phyloP scores from a whole-genome alignment of 2,888 invertebrate genomes.

The Rhagophthalmus giganteus region DNA sequence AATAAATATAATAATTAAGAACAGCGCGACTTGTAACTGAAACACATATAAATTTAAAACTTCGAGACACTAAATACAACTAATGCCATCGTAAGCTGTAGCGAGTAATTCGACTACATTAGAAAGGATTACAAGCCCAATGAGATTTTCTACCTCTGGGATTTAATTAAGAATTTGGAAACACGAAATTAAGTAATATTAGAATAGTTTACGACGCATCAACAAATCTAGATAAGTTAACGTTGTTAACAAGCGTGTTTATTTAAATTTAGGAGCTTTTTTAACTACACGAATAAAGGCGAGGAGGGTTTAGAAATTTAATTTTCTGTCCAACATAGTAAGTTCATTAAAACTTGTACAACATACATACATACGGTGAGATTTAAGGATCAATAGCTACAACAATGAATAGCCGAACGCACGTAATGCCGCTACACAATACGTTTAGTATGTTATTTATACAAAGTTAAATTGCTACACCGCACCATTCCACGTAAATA shows the following conservation, averaged over 20 bases:
- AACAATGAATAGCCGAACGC: conserved; percentile 14
- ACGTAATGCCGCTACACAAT: conserved; percentile 11
- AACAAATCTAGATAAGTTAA: conserved; percentile 2
- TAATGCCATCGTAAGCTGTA: conserved; percentile 17
- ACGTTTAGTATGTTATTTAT: conserved; percentile 11
- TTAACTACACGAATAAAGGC: conserved; percentile 4
- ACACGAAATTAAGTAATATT: conserved; percentile 11
- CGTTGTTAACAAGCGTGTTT: not conserved
- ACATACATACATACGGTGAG: too few species aligned
- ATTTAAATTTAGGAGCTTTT: conserved; percentile 3
- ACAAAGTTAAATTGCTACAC: conserved; percentile 13
- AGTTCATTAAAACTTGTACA: conserved; percentile 11
- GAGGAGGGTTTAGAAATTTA: conserved; percentile 8
- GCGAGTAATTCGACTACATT: conserved; percentile 13
- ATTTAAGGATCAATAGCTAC: conserved; percentile 9
- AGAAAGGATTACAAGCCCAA: conserved; percentile 11
- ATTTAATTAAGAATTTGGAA: conserved; percentile 16
- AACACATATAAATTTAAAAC: conserved; percentile 16
- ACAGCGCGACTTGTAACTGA: conserved; percentile 2
- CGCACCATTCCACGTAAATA: too few species aligned
- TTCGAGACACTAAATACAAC: conserved; percentile 15
- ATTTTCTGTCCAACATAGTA: conserved; percentile 13
- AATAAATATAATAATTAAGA: not conserved
- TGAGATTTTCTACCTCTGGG: conserved; percentile 11
- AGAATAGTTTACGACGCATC: conserved; percentile 4